Evolutionary conservation across 2,113 vertebrate species (phyloP), one percentile per base, ranked within the genome.

Genomic region (Macrotis lagotis): DNA sequence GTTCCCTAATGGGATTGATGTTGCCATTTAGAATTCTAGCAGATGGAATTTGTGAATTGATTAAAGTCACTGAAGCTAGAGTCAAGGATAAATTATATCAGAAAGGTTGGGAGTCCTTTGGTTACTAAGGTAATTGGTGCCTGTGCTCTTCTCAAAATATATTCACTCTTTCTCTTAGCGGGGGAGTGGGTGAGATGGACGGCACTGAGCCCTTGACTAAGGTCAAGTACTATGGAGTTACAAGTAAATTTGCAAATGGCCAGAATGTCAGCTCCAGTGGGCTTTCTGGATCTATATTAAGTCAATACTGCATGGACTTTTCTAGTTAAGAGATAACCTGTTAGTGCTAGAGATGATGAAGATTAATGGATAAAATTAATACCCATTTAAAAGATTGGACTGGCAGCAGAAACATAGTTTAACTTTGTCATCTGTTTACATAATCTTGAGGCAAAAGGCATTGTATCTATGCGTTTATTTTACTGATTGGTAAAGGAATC

Each of bases 1-100:
- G n/a, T 44, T 97, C 97, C 90, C 90, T 92, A 51, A 88, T 52
- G 51, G 92, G 96, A 92, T 90, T 90, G 1, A 96, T 96, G 90
- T n/a, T 96, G n/a, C 74, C 91, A 9, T 6, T 92, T 90, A 16
- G 25, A 93, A 16, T 97, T 90, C 28, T 83, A 92, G 48, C 31
- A 93, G 28, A 47, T 9, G 1, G 12, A 83, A 91, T 95, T 96
- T 94, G 0, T 52, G 92, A 96, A 94, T 94, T 95, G 59, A 96
- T 90, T 92, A 50, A 91, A 25, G 11, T 52, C 96, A 48, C 37
- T 88, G 55, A 93, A 96, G 59, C 88, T 93, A 24, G 24, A 90
- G 14, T 9, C 28, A 90, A 92, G 88, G 7, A 19, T 96, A 51
- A 51, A 93, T 37, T 90, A 66, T n/a, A 74, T 90, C 16, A 91